A percentile compares a stretch with the other conserved stretches of the same genome.
Conservation (phyloP, 2,797 vertebrate species). For the Phylloscopus collybita region DNA sequence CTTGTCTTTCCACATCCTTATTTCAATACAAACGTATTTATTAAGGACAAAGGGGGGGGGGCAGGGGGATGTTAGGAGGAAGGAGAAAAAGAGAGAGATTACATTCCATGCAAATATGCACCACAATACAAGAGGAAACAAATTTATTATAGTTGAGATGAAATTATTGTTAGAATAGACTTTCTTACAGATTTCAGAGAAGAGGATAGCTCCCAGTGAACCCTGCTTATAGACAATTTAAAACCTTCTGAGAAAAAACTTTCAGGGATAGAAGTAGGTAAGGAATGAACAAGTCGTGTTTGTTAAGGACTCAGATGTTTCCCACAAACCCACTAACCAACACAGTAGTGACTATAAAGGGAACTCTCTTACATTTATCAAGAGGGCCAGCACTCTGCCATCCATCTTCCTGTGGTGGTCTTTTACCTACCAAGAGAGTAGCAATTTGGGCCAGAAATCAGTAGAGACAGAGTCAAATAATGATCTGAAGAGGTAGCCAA, state of each 20-base stretch:
- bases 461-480: neutral
- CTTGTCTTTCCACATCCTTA: conserved; percentile 65
- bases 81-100: neutral
- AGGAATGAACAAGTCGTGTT: neutral
- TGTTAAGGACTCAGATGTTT: neutral
- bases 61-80: neutral
- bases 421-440: neutral
- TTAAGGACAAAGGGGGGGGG: neutral
- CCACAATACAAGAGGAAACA: neutral
- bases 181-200: conserved; percentile 7
- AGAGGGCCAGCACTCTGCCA: neutral
- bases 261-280: neutral
- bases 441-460: neutral
- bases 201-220: neutral
- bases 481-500: neutral
- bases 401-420: neutral
- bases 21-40: conserved; percentile 58
- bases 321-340: neutral
- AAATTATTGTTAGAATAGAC: neutral
- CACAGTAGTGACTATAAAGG: neutral
- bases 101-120: neutral
- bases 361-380: neutral
- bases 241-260: neutral
- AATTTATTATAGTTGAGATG: neutral
- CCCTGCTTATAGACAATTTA: neutral